These are phyloP conservation scores for Sesia apiformis DNA, from an alignment of 2,888 invertebrate genomes.

Conservation along the genomic window DNA sequence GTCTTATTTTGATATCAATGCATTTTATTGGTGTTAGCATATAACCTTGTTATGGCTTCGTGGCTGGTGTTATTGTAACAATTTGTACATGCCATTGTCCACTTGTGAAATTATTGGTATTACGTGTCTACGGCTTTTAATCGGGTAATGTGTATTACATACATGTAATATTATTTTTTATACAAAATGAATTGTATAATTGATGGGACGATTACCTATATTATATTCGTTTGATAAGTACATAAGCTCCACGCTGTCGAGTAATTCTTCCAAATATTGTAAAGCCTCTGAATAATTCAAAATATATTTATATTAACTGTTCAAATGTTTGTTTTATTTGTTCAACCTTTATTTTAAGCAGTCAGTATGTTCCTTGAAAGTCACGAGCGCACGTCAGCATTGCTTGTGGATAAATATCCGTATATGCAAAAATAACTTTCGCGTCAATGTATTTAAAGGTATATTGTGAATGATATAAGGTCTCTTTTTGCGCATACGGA, in stretches of 20 bases:
- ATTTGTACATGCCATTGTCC: constrained; percentile 1
- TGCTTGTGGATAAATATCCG: too few relatives aligned
- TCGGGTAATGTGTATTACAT: not conserved
- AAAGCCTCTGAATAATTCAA: constrained; percentile 74
- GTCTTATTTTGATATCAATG: constrained; percentile 13
- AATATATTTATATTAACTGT: constrained; percentile 76
- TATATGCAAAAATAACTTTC: too few relatives aligned
- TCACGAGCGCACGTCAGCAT: too few relatives aligned
- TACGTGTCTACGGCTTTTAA: constrained; percentile 1
- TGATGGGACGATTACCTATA: not conserved
- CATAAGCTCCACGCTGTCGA: constrained; percentile 25
- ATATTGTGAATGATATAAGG: too few relatives aligned
- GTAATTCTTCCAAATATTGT: constrained; percentile 73
- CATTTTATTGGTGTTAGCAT: constrained; percentile 31
- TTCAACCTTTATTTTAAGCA: not conserved
- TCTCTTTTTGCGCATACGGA: too few relatives aligned
- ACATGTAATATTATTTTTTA: constrained; percentile 20
- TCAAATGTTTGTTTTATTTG: constrained; percentile 64
- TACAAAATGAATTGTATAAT: constrained; percentile 16
- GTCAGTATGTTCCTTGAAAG: too few relatives aligned
- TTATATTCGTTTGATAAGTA: not conserved
- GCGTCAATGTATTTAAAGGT: too few relatives aligned
- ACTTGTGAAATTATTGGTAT: not conserved
- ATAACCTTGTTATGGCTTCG: constrained; percentile 19
- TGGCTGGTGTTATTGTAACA: not conserved